Evolutionary conservation across 2,113 vertebrate genomes (phyloP).

Genomic region (Martes martes): DNA sequence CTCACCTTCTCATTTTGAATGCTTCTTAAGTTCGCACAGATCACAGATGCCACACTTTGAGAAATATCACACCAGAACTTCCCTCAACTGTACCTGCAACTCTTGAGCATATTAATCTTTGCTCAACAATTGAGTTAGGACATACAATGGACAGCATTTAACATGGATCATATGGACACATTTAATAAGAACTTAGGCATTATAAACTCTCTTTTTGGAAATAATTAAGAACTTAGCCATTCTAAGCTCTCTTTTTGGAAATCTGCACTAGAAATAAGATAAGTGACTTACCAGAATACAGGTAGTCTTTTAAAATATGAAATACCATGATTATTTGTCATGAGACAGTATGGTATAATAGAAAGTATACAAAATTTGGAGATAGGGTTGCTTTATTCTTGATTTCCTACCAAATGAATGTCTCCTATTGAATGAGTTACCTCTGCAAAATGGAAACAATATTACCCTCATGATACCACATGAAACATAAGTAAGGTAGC

Average conservation of each 20-base stretch:
- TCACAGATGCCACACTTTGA: neutral
- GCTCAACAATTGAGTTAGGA: neutral
- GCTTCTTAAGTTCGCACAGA: neutral
- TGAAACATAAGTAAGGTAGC: neutral
- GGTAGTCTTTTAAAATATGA: neutral
- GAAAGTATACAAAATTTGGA: neutral
- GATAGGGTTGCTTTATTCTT: neutral
- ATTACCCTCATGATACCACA: neutral
- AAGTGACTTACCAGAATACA: neutral
- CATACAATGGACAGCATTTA: neutral
- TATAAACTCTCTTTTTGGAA: neutral
- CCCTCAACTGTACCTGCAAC: neutral
- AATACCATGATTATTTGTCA: neutral
- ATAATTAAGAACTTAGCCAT: neutral
- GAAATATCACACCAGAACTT: neutral
- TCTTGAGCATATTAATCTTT: neutral
- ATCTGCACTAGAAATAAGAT: neutral
- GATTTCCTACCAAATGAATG: neutral
- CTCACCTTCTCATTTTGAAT: neutral
- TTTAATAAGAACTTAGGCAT: neutral
- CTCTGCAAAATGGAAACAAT: neutral
- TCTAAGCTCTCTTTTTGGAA: neutral
- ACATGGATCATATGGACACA: no score
- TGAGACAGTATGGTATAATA: neutral
- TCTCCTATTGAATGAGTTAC: neutral